Percentiles rank a stretch among this genome's conserved stretches.
phyloP scores from a whole-genome alignment of 2,888 invertebrate genomes.

The Muschampia plurimacula region DNA sequence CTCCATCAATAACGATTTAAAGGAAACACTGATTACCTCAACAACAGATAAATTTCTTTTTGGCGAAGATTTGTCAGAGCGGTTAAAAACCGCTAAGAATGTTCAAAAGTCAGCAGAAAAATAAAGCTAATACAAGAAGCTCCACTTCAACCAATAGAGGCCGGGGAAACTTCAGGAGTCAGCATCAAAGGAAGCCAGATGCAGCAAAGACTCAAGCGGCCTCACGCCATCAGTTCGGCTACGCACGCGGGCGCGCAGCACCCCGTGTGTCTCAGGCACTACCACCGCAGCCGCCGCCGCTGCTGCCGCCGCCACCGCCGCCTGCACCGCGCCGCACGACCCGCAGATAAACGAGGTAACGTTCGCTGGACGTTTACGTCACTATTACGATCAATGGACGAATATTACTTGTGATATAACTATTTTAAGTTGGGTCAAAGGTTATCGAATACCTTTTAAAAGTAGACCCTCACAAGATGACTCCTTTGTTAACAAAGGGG shows the following conservation, averaged over 20 bases:
- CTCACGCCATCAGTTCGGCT: no score
- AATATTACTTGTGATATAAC: neutral
- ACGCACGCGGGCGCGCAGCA: no score
- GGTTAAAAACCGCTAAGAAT: constrained; percentile 10
- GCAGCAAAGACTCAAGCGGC: no score
- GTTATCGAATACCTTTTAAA: constrained; percentile 18
- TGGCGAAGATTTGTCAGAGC: constrained; percentile 9
- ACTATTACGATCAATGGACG: constrained; percentile 28
- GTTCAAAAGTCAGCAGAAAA: constrained; percentile 4
- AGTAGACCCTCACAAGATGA: neutral
- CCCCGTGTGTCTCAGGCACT: no score
- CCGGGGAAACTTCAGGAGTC: no score
- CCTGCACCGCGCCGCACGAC: no score
- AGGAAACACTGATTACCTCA: neutral
- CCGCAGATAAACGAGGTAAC: neutral
- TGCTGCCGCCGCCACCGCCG: no score
- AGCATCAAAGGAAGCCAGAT: no score
- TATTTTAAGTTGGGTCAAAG: constrained; percentile 9
- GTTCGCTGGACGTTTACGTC: constrained; percentile 28
- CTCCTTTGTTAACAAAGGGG: neutral
- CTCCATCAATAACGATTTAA: neutral
- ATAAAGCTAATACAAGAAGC: neutral
- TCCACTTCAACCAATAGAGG: neutral
- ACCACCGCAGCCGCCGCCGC: no score
- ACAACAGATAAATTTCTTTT: constrained; percentile 7